Evolutionary conservation across 2,888 invertebrate genomes (phyloP).

Genomic region (Lymantria monacha): DNA sequence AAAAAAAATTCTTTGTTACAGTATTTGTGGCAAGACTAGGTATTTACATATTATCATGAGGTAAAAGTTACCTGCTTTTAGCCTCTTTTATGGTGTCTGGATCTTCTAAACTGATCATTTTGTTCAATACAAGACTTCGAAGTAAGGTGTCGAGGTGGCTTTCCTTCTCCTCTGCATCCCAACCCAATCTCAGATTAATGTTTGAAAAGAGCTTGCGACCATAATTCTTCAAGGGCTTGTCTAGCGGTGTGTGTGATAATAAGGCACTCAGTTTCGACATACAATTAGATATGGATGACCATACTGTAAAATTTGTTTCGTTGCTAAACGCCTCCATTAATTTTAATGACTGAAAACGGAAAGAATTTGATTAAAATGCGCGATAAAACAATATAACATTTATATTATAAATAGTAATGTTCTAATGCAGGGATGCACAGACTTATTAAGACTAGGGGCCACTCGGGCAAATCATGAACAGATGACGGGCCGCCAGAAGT

Average conservation of each 20-base stretch:
- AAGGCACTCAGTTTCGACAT: slow-evolving; percentile 89
- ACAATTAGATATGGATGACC: slow-evolving; percentile 92
- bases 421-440: no score
- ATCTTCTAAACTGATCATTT: slow-evolving; percentile 91
- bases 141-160: slow-evolving; percentile 93
- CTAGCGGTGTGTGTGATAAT: slow-evolving; percentile 90
- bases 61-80: slow-evolving; percentile 76
- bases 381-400: no score
- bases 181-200: slow-evolving; percentile 89
- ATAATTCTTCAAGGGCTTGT: slow-evolving; percentile 88
- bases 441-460: no score
- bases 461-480: no score
- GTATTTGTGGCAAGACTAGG: no score
- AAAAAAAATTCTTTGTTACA: no score
- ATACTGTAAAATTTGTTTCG: slow-evolving; percentile 96
- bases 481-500: no score
- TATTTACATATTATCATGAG: no score
- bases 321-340: slow-evolving; percentile 92
- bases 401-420: no score
- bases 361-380: neutral
- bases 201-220: slow-evolving; percentile 88
- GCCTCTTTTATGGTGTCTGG: slow-evolving; percentile 90
- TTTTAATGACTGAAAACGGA: slow-evolving; percentile 81
- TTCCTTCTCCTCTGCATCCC: slow-evolving; percentile 92
- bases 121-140: slow-evolving; percentile 91